phyloP scores from a whole-genome alignment of 1,140 invertebrate species.

The Drosophila saltans region DNA sequence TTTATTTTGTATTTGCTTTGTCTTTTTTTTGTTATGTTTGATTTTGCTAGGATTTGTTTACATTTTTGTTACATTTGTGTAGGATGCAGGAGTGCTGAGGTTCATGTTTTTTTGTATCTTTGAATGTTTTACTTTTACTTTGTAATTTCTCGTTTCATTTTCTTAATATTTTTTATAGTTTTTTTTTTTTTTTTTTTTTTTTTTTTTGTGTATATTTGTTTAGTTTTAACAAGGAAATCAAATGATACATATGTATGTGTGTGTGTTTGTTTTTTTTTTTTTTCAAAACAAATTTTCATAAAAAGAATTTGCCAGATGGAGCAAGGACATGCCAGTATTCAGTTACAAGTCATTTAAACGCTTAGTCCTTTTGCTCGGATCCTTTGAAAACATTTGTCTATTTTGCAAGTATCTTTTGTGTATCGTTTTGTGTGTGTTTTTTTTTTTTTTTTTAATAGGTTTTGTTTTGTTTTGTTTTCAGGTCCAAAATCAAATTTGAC shows the following conservation, averaged over 20 bases:
- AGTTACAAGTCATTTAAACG: constrained; percentile 1
- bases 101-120: constrained; percentile 83
- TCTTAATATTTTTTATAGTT: constrained; percentile 31
- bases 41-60: constrained; percentile 76
- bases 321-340: not conserved
- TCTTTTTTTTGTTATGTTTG: constrained; percentile 49
- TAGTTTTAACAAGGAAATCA: constrained; percentile 78
- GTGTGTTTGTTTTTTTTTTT: constrained; percentile 34
- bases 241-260: constrained; percentile 46
- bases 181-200: constrained; percentile 50
- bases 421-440: constrained; percentile 47
- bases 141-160: constrained; percentile 69
- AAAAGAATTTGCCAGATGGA: constrained; percentile 39
- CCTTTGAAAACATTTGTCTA: constrained; percentile 64
- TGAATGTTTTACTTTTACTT: constrained; percentile 70
- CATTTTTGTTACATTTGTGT: constrained; percentile 75
- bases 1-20: constrained; percentile 35
- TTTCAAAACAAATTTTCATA: constrained; percentile 62
- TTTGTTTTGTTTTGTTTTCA: constrained; percentile 66
- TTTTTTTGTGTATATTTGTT: constrained; percentile 72
- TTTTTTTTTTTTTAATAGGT: constrained; percentile 32
- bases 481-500: constrained; percentile 82
- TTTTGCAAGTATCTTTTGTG: constrained; percentile 63
- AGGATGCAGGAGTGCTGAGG: constrained; percentile 83
- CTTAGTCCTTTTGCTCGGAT: constrained; percentile 15